Percentiles rank a stretch among this genome's conserved stretches.
These are phyloP conservation scores for Panonychus citri DNA, from an alignment of 1,140 invertebrate genomes.

Conservation along the genomic window DNA sequence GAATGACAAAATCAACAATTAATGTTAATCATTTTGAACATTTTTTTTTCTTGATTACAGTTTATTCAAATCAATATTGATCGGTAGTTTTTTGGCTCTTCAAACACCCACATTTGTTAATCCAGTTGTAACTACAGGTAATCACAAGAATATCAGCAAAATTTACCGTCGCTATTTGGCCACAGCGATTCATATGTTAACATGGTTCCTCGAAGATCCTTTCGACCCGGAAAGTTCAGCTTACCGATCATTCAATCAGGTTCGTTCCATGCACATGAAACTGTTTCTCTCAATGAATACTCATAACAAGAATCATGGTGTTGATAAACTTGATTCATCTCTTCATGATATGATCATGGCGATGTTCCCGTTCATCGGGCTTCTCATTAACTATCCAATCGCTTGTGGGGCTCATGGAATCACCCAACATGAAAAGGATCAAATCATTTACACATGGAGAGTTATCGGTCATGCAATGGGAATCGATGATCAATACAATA, in stretches of 20 bases:
- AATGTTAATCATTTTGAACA: too few species aligned
- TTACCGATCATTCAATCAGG: conserved; percentile 23
- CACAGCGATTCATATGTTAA: too few species aligned
- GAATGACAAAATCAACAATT: too few species aligned
- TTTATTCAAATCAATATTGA: too few species aligned
- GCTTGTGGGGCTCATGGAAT: conserved; percentile 18
- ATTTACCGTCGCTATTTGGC: too few species aligned
- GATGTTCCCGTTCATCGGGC: conserved; percentile 42
- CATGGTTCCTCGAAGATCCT: conserved; percentile 17
- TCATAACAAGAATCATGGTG: conserved; percentile 14
- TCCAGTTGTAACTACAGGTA: too few species aligned
- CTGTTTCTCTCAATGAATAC: conserved; percentile 23
- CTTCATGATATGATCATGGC: conserved; percentile 62
- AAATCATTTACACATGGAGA: conserved; percentile 58
- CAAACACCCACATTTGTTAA: too few species aligned
- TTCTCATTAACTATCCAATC: conserved; percentile 35
- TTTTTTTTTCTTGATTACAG: too few species aligned
- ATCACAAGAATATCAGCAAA: too few species aligned
- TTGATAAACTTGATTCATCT: conserved; percentile 21
- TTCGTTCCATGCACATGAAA: conserved; percentile 25
- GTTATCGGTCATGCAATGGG: conserved; percentile 54
- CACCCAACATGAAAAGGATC: conserved; percentile 37
- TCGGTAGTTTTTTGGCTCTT: too few species aligned
- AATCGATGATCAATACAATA: conserved; percentile 47
- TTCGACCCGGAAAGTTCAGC: conserved; percentile 23